Evolutionary conservation across 2,888 invertebrate species (phyloP).

Genomic region (Gasteruption jaculator): DNA sequence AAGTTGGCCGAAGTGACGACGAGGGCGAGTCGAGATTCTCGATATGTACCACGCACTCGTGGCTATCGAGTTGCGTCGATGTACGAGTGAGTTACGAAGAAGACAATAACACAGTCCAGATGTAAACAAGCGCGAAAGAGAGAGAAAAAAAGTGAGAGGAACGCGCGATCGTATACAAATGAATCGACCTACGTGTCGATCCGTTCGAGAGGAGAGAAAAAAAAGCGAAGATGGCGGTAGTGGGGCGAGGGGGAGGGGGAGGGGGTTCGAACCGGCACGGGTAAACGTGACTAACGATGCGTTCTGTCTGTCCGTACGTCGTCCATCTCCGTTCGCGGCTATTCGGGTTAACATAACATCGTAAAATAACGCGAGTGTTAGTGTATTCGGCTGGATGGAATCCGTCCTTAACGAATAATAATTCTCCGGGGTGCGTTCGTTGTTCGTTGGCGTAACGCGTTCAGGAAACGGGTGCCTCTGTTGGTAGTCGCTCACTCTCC

Average conservation of each 20-base stretch:
- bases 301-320: constrained; percentile 22
- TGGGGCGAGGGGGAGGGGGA: constrained; percentile 18
- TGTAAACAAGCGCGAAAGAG: constrained; percentile 8
- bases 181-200: no score
- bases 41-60: no score
- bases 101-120: constrained; percentile 13
- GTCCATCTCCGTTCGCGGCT: constrained; percentile 26
- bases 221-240: constrained; percentile 3
- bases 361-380: constrained; percentile 37
- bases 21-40: no score
- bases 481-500: no score
- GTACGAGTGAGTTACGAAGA: constrained; percentile 8
- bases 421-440: no score
- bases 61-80: no score
- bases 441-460: no score
- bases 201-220: constrained; percentile 10
- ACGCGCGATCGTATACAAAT: no score
- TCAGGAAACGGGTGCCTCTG: no score
- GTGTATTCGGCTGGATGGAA: no score
- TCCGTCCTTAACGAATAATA: no score
- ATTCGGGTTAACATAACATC: constrained; percentile 42
- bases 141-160: constrained; percentile 12
- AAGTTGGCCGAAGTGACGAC: no score
- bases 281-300: constrained; percentile 26
- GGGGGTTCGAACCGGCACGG: constrained; percentile 10